A percentile compares a stretch with the other conserved stretches of the same genome.
phyloP scores from a whole-genome alignment of 2,113 vertebrate genomes.

The Motacilla alba region DNA sequence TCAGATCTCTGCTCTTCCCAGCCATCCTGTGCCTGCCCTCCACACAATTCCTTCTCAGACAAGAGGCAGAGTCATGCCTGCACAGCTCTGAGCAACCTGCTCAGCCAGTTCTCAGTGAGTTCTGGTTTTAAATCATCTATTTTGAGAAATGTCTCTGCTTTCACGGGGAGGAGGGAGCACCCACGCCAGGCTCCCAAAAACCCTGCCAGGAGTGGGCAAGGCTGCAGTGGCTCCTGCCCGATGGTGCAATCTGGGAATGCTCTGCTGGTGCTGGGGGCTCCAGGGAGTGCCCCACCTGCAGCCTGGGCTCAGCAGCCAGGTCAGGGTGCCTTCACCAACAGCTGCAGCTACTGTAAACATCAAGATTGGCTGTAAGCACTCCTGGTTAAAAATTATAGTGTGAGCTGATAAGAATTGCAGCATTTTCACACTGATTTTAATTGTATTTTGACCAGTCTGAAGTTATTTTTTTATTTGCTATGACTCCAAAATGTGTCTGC shows the following conservation, averaged over 20 bases:
- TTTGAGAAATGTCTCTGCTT: background rate
- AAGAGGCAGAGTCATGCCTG: background rate
- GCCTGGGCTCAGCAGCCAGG: background rate
- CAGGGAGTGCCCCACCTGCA: background rate
- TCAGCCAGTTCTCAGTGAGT: background rate
- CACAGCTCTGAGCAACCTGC: background rate
- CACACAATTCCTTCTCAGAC: background rate
- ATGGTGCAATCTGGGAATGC: accelerated
- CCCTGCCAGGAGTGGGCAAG: background rate
- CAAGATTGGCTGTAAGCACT: background rate
- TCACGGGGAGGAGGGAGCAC: background rate
- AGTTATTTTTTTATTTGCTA: background rate
- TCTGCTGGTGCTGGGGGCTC: background rate
- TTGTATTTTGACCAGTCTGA: background rate
- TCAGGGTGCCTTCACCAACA: background rate
- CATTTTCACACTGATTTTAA: background rate
- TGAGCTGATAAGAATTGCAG: background rate
- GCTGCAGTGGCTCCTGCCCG: background rate
- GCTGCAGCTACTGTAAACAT: background rate
- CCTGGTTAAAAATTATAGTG: accelerated
- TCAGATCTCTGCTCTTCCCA: background rate
- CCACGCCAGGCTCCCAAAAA: background rate
- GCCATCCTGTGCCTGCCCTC: background rate
- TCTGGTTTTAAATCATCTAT: background rate
- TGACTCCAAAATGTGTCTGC: background rate